phyloP scores from a whole-genome alignment of 2,888 invertebrate species.

The Xylocampa areola region DNA sequence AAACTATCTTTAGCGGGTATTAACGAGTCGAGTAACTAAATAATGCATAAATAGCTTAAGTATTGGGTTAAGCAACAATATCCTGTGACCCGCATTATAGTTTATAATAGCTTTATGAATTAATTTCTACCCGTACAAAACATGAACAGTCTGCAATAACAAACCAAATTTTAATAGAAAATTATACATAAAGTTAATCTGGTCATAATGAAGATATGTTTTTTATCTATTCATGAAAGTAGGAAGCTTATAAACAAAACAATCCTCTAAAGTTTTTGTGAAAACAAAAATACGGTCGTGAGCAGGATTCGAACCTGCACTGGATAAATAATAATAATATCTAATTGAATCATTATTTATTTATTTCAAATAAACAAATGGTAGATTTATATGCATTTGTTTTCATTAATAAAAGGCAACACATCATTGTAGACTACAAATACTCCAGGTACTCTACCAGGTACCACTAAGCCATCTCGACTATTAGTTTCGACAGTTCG shows the following conservation, averaged over 20 bases:
- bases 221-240: constrained; percentile 1
- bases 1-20: constrained; percentile 16
- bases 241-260: not conserved
- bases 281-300: no score
- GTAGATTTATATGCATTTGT: no score
- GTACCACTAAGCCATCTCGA: no score
- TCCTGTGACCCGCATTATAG: not conserved
- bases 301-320: no score
- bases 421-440: no score
- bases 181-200: not conserved
- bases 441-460: no score
- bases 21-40: constrained; percentile 4
- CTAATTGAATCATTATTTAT: no score
- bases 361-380: no score
- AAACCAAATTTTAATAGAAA: constrained; percentile 12
- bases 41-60: constrained; percentile 1
- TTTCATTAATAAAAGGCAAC: no score
- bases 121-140: constrained; percentile 8
- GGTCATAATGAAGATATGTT: not conserved
- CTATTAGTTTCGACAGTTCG: no score
- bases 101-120: constrained; percentile 22
- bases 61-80: constrained; percentile 11
- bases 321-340: no score
- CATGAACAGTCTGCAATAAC: constrained; percentile 18
- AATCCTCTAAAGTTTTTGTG: not conserved